These are phyloP conservation scores for Clarias gariepinus DNA, from an alignment of 2,113 vertebrate species.

Conservation along the genomic window DNA sequence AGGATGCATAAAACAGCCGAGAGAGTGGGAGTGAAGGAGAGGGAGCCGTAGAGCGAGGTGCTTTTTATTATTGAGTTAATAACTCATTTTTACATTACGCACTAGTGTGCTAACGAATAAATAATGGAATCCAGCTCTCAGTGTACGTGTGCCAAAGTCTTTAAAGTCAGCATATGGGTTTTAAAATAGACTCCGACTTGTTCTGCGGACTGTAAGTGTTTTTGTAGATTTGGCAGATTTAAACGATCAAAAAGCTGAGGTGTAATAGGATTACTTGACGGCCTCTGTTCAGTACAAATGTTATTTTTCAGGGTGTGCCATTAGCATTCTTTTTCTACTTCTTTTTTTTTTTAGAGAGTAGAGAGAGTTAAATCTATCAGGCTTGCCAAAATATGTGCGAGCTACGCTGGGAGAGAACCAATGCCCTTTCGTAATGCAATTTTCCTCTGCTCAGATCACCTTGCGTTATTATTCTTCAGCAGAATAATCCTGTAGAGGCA, in stretches of 20 bases:
- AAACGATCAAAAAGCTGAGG: slow-evolving; percentile 37
- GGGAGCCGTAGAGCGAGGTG: slow-evolving; percentile 55
- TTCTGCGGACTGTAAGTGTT: slow-evolving; percentile 14
- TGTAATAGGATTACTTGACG: slow-evolving; percentile 48
- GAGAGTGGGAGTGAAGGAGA: slow-evolving; percentile 60
- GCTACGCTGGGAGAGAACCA: slow-evolving; percentile 50
- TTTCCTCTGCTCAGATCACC: slow-evolving; percentile 50
- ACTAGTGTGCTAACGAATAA: slow-evolving; percentile 55
- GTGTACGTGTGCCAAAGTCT: slow-evolving; percentile 48
- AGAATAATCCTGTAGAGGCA: slow-evolving; percentile 53
- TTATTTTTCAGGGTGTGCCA: slow-evolving; percentile 50
- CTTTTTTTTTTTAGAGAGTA: slow-evolving; percentile 47
- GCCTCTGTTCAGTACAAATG: slow-evolving; percentile 35
- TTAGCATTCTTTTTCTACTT: slow-evolving; percentile 46
- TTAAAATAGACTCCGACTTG: slow-evolving; percentile 51
- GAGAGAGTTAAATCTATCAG: slow-evolving; percentile 45
- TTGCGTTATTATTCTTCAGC: slow-evolving; percentile 49
- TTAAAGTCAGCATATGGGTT: slow-evolving; percentile 52
- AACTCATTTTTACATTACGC: slow-evolving; percentile 64
- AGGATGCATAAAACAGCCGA: slow-evolving; percentile 56
- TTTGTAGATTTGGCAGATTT: slow-evolving; percentile 37
- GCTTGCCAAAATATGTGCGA: slow-evolving; percentile 39
- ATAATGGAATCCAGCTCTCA: slow-evolving; percentile 56
- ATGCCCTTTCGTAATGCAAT: slow-evolving; percentile 54
- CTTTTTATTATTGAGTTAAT: slow-evolving; percentile 68